Evolutionary conservation across 2,888 invertebrate species (phyloP).

Genomic region (Melanostoma scalare): DNA sequence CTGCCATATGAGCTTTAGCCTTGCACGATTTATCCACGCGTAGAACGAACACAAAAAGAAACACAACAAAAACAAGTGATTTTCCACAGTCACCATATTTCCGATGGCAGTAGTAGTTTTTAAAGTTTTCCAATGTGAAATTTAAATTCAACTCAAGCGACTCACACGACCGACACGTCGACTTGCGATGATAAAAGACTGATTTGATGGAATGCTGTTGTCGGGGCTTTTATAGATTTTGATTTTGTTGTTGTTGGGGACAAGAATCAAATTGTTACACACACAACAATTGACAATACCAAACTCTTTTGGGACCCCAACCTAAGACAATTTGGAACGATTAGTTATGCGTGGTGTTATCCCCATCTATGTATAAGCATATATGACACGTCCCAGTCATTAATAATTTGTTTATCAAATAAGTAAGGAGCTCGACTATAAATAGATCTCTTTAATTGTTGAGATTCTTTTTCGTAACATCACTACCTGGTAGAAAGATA

Average conservation of each 20-base stretch:
- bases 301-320: slow-evolving; percentile 16
- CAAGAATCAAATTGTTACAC: slow-evolving; percentile 7
- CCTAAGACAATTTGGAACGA: slow-evolving; percentile 60
- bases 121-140: background rate
- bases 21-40: slow-evolving; percentile 57
- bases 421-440: slow-evolving; percentile 52
- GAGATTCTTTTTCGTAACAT: slow-evolving; percentile 4
- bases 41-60: slow-evolving; percentile 34
- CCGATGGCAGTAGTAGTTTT: background rate
- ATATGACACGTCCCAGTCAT: slow-evolving; percentile 62
- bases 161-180: slow-evolving; percentile 7
- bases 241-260: slow-evolving; percentile 7
- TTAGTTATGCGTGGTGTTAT: slow-evolving; percentile 39
- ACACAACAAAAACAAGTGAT: slow-evolving; percentile 44
- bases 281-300: background rate
- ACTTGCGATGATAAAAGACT: slow-evolving; percentile 33
- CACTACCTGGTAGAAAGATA: background rate
- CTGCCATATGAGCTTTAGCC: slow-evolving; percentile 78
- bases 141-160: background rate
- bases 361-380: slow-evolving; percentile 14
- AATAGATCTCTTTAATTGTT: slow-evolving; percentile 33
- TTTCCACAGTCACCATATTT: slow-evolving; percentile 49
- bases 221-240: slow-evolving; percentile 63
- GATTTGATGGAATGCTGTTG: slow-evolving; percentile 25
- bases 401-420: slow-evolving; percentile 24